Conservation (phyloP, 2,113 vertebrate genomes). For the Percina caprodes region DNA sequence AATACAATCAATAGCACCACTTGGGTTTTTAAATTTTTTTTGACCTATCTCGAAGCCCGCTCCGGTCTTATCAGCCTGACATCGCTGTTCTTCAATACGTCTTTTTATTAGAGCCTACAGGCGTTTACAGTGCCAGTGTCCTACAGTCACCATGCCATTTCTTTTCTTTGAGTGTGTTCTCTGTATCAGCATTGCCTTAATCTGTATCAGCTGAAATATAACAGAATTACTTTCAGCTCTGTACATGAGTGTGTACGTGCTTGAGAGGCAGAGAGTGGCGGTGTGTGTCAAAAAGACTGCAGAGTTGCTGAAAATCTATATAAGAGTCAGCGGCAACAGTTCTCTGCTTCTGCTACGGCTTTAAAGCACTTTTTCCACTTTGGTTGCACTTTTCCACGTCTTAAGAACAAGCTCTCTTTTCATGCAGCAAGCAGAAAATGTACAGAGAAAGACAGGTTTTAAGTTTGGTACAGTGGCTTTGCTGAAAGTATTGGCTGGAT, state of each 20-base stretch:
- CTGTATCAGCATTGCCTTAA: conserved; percentile 41
- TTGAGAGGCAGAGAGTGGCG: conserved; percentile 15
- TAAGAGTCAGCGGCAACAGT: conserved; percentile 60
- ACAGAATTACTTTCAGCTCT: conserved; percentile 55
- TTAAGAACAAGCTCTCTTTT: conserved; percentile 30
- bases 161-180: conserved; percentile 17
- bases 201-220: conserved; percentile 60
- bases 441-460: conserved; percentile 5
- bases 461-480: conserved; percentile 21
- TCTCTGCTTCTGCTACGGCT: conserved; percentile 25
- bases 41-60: conserved; percentile 16
- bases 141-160: conserved; percentile 17
- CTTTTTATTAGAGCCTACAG: conserved; percentile 51
- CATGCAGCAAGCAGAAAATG: conserved; percentile 5
- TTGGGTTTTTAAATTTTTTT: conserved; percentile 47
- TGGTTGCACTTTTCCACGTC: conserved; percentile 43
- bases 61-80: conserved; percentile 48
- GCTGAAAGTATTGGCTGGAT: conserved; percentile 27
- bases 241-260: conserved; percentile 21
- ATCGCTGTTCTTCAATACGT: conserved; percentile 40
- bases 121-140: conserved; percentile 43
- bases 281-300: conserved; percentile 34
- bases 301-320: conserved; percentile 49
- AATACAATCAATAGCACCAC: conserved; percentile 62
- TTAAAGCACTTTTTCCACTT: conserved; percentile 31